phyloP scores from a whole-genome alignment of 2,113 vertebrate species.

The Nettapus auritus region DNA sequence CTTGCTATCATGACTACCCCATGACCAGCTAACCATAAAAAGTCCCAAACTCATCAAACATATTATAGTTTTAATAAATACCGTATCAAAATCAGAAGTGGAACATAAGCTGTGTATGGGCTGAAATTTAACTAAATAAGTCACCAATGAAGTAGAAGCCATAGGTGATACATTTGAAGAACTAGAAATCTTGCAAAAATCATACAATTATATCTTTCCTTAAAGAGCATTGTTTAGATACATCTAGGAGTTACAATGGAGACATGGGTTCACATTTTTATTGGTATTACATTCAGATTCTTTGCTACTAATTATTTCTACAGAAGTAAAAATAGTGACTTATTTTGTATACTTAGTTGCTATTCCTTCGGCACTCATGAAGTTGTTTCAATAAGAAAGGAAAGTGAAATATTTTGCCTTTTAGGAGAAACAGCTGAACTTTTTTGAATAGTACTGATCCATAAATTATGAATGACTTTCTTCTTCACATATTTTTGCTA shows the following conservation, averaged over 20 bases:
- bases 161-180: not conserved
- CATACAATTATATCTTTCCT: not conserved
- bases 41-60: not conserved
- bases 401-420: not conserved
- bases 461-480: not conserved
- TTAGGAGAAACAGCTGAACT: not conserved
- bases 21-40: not conserved
- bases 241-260: not conserved
- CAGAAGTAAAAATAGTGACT: not conserved
- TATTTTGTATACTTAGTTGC: not conserved
- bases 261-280: not conserved
- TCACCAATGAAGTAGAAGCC: not conserved
- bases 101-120: not conserved
- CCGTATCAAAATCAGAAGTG: not conserved
- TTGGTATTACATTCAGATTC: not conserved
- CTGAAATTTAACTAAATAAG: slow-evolving; percentile 36
- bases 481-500: not conserved
- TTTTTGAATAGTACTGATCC: not conserved
- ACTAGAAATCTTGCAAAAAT: not conserved
- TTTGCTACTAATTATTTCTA: not conserved
- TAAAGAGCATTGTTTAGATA: not conserved
- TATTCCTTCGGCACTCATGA: not conserved
- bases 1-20: not conserved
- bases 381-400: not conserved
- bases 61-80: not conserved